phyloP scores from a whole-genome alignment of 2,888 invertebrate species.

The Epinotia nisella region DNA sequence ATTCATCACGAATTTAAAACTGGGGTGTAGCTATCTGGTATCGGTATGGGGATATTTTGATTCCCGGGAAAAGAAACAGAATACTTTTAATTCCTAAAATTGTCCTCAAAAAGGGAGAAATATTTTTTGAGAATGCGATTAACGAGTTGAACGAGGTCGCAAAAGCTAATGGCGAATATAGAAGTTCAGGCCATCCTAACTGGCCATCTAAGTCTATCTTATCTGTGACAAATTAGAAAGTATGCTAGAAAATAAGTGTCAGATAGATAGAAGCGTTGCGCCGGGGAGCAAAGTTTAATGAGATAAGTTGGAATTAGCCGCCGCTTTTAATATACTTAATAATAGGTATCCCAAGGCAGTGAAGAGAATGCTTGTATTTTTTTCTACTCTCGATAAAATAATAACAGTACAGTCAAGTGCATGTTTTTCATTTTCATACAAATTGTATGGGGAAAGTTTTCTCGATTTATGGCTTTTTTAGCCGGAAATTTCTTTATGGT shows the following conservation, averaged over 20 bases:
- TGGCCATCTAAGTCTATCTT: slow-evolving; percentile 4
- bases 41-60: too few relatives aligned
- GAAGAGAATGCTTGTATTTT: background rate
- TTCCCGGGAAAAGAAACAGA: too few relatives aligned
- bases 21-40: too few relatives aligned
- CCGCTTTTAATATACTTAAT: slow-evolving; percentile 37
- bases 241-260: slow-evolving; percentile 54
- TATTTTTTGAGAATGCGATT: too few relatives aligned
- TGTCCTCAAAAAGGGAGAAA: too few relatives aligned
- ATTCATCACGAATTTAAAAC: too few relatives aligned
- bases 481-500: too few relatives aligned
- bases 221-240: slow-evolving; percentile 57
- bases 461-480: too few relatives aligned
- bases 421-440: too few relatives aligned
- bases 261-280: slow-evolving; percentile 50
- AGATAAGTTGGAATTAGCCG: slow-evolving; percentile 51
- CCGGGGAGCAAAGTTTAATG: slow-evolving; percentile 54
- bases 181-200: background rate
- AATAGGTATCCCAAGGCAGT: background rate
- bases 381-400: background rate
- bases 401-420: background rate
- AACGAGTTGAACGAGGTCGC: too few relatives aligned
- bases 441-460: too few relatives aligned
- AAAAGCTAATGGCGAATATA: background rate
- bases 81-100: too few relatives aligned